These are phyloP conservation scores for Anser brachyrhynchus DNA, from an alignment of 2,113 vertebrate species.

Conservation along the genomic window DNA sequence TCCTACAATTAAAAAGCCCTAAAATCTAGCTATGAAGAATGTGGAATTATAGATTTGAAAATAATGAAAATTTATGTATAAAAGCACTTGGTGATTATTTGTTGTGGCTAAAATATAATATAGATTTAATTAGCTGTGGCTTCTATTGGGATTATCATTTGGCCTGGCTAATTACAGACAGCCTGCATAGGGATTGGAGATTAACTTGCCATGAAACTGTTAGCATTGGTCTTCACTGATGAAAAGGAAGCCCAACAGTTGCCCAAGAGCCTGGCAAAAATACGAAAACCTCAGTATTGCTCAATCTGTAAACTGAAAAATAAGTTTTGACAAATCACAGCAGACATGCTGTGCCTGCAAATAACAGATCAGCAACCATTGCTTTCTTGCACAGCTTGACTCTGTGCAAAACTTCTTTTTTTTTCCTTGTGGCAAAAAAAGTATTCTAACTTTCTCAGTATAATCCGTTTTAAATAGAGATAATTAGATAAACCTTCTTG, in stretches of 20 bases:
- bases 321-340: constrained; percentile 8
- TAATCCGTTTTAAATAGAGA: not conserved
- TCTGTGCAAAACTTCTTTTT: not conserved
- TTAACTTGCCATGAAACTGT: not conserved
- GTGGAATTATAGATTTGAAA: not conserved
- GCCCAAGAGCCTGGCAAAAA: not conserved
- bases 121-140: not conserved
- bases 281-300: not conserved
- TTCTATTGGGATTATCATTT: not conserved
- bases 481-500: not conserved
- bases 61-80: not conserved
- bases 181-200: not conserved
- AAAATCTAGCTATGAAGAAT: not conserved
- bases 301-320: constrained; percentile 1
- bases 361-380: not conserved
- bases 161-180: not conserved
- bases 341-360: not conserved
- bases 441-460: not conserved
- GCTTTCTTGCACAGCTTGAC: not conserved
- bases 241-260: not conserved
- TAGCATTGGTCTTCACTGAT: not conserved
- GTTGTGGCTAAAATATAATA: not conserved
- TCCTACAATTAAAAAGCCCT: not conserved
- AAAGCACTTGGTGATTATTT: not conserved
- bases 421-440: not conserved